Base-by-base conservation (phyloP, 2,113 vertebrate species). In the Ariopsis seemanni region DNA sequence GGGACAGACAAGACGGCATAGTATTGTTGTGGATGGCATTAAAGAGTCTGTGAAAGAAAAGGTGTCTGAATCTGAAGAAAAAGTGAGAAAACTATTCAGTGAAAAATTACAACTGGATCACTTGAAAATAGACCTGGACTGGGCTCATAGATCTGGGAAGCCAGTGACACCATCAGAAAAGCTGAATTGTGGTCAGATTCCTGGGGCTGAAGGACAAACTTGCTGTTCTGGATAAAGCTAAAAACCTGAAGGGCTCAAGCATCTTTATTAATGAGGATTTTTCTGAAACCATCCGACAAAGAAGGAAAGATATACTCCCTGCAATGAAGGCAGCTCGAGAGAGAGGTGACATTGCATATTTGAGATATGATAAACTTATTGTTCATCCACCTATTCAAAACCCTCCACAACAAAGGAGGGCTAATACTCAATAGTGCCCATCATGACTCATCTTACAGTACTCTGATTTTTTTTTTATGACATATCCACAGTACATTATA, bases 251-350 rank as follows among this genome's bases (percentile, higher is more conserved):
- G 69, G 80, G 57, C 71, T 67, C 82, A 42, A 60, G n/a, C 48
- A 88, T 84, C 42, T 88, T 88, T n/a, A 88, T 88, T 5, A 78
- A 88, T 83, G 69, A 87, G 22, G 20, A 62, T 7, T 22, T 62
- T 17, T 9, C 22, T 65, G 86, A 83, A 87, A 20, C 58, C 10
- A 1, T 83, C 57, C 34, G 9, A 34, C 80, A 27, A 34, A 87
- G 86, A 65, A 87, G 69, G 69, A 84, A 12, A 83, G 22, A 88
- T 52, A 25, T 75, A 67, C 62, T 57, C 55, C 55, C 55, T 12
- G 55, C 55, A 57, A 57, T 57, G 55, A 57, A 71, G 50, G 50
- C 50, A 71, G 50, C 72, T 22, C 0, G 60, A 57, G 58, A 79
- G 7, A 84, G 87, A 84, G 72, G 72, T 78, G 52, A 71, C 62